Conservation (phyloP, 2,797 vertebrate genomes). For the Bovichtus variegatus region DNA sequence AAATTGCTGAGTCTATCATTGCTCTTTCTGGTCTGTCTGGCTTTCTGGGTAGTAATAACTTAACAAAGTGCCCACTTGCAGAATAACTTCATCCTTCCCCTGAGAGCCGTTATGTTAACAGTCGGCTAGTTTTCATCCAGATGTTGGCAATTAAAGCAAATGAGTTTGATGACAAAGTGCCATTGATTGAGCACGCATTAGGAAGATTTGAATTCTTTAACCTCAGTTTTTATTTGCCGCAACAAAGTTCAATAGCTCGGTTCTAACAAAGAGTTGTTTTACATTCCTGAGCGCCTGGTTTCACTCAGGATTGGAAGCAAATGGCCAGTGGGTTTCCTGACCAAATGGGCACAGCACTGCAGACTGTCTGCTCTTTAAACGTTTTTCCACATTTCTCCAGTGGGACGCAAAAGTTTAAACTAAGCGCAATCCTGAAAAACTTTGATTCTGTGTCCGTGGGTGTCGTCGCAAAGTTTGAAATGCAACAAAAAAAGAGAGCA, state of each 20-base stretch:
- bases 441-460: background rate
- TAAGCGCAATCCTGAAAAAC: background rate
- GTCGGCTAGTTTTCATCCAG: slow-evolving; percentile 54
- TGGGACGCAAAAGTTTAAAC: slow-evolving; percentile 26
- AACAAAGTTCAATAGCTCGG: slow-evolving; percentile 26
- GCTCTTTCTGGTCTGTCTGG: slow-evolving; percentile 70
- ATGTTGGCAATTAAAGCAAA: slow-evolving; percentile 58
- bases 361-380: slow-evolving; percentile 30
- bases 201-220: slow-evolving; percentile 37
- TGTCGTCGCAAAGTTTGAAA: background rate
- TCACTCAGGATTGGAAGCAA: slow-evolving; percentile 66
- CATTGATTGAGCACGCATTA: slow-evolving; percentile 42
- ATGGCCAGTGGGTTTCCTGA: slow-evolving; percentile 69
- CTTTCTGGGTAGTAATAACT: slow-evolving; percentile 58
- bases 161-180: slow-evolving; percentile 58
- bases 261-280: slow-evolving; percentile 48
- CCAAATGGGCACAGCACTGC: slow-evolving; percentile 64
- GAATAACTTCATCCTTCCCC: slow-evolving; percentile 58
- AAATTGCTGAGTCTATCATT: slow-evolving; percentile 72
- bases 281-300: slow-evolving; percentile 65
- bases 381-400: slow-evolving; percentile 24
- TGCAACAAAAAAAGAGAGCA: background rate
- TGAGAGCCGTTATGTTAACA: slow-evolving; percentile 59
- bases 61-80: slow-evolving; percentile 72
- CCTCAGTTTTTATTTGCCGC: slow-evolving; percentile 33